Evolutionary conservation across 2,888 invertebrate genomes (phyloP).

Genomic region (Heterodera filipjevi): DNA sequence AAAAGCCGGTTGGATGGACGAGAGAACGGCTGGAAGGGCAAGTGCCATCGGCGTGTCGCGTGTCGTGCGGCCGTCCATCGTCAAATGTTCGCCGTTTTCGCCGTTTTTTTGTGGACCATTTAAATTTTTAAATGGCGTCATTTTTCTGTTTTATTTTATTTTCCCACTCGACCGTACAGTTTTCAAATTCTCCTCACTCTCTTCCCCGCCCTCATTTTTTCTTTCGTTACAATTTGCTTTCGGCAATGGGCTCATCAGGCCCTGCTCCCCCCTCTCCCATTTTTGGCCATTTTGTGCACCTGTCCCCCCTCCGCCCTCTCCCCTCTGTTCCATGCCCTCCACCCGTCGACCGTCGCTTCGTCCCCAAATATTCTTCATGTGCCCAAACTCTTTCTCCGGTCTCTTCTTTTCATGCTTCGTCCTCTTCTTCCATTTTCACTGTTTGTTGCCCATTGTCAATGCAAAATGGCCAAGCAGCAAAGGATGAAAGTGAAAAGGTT

Average conservation of each 20-base stretch:
- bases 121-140: too few species aligned
- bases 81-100: too few species aligned
- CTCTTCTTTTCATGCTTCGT: not conserved
- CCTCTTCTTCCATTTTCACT: not conserved
- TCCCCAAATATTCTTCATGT: not conserved
- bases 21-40: not conserved
- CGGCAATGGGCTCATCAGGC: too few species aligned
- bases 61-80: not conserved
- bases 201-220: constrained; percentile 19
- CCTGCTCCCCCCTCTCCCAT: not conserved
- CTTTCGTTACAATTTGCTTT: not conserved
- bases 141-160: too few species aligned
- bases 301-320: not conserved
- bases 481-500: constrained; percentile 6
- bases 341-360: not conserved
- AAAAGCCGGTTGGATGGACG: not conserved
- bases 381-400: not conserved
- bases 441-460: not conserved
- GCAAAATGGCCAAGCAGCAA: not conserved
- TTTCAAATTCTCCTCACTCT: not conserved
- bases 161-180: too few species aligned
- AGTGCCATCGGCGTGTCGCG: not conserved
- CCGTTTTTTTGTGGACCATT: too few species aligned
- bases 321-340: not conserved
- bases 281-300: constrained; percentile 8